Evolutionary conservation across 2,113 vertebrate genomes (phyloP), one percentile per base, ranked within the genome.

Genomic region (Halichoerus grypus): DNA sequence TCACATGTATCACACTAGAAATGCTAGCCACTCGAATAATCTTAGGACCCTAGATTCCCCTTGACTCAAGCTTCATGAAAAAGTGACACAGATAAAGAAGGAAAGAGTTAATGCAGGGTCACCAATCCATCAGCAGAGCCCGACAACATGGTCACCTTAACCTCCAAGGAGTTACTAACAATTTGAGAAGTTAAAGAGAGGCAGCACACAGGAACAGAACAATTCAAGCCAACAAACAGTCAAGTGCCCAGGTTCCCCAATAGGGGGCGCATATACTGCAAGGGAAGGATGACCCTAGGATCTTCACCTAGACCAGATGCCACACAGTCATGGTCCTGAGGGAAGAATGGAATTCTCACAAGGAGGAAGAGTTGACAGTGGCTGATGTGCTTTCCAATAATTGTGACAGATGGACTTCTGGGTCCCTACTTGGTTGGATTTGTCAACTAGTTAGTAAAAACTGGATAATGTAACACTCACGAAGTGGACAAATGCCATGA

Each of bases 31-130:
- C 55, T 36, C 49, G 24, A 36, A 53, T 63, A 53, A 53, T 80
- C 61, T 67, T 42, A 51, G 39, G 15, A 49, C 18, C 22, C 18
- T 81, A 39, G 12, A 10, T 51, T 69, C 10, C 24, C 69, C 46
- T 95, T 63, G 67, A 95, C 15, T 94, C 51, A 85, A 89, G 59
- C 36, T 65, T 95, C 39, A 42, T 55, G 5, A 65, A 51, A 83
- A 88, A 57, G 13, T n/a, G 9, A 28, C 18, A 16, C 1, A 12
- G 88, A 77, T 51, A 36, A 42, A 57, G 5, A n/a, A 72, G 46
- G 28, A 39, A 88, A 53, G 59, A 91, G 7, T 28, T 36, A 22
- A n/a, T 21, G 13, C 7, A 11, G 46, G 46, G 14, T 53, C 39
- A 76, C 7, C 83, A 82, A 2, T 65, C 28, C 69, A 28, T 33